Evolutionary conservation across 2,888 invertebrate genomes (phyloP).

Genomic region (Stratiomys singularior): DNA sequence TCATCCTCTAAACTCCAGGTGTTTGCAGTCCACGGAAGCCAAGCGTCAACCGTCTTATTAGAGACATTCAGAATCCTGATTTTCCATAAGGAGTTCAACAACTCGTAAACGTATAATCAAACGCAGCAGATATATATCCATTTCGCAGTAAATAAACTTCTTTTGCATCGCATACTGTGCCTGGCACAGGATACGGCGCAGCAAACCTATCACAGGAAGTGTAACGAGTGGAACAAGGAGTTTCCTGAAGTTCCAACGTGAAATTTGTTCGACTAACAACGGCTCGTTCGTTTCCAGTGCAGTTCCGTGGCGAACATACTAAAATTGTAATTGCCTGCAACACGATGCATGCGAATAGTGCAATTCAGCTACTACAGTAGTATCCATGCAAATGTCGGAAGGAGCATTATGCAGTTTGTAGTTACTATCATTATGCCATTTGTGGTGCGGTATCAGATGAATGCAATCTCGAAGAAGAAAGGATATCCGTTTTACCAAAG

Average conservation of each 20-base stretch:
- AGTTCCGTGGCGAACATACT: not conserved
- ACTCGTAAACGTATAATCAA: too few relatives aligned
- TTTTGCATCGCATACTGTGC: not conserved
- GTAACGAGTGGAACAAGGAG: slow-evolving; percentile 9
- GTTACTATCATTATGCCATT: slow-evolving; percentile 21
- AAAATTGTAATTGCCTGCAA: not conserved
- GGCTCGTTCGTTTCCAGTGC: not conserved
- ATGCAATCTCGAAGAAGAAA: not conserved
- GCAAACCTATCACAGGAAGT: slow-evolving; percentile 8
- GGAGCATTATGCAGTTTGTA: slow-evolving; percentile 33
- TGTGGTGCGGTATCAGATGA: slow-evolving; percentile 32
- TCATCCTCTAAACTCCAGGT: too few relatives aligned
- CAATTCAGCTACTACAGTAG: not conserved
- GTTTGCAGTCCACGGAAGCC: too few relatives aligned
- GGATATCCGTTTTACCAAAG: slow-evolving; percentile 13
- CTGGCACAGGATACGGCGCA: not conserved
- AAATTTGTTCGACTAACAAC: slow-evolving; percentile 10
- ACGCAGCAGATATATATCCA: too few relatives aligned
- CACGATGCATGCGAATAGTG: slow-evolving; percentile 3
- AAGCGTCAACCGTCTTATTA: too few relatives aligned
- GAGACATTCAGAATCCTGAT: too few relatives aligned
- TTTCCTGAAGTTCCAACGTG: slow-evolving; percentile 10
- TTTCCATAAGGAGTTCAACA: too few relatives aligned
- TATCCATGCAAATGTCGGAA: slow-evolving; percentile 22
- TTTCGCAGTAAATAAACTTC: too few relatives aligned